These are phyloP conservation scores for Ptychoptera albimana DNA, from an alignment of 2,888 invertebrate species.

Conservation along the genomic window DNA sequence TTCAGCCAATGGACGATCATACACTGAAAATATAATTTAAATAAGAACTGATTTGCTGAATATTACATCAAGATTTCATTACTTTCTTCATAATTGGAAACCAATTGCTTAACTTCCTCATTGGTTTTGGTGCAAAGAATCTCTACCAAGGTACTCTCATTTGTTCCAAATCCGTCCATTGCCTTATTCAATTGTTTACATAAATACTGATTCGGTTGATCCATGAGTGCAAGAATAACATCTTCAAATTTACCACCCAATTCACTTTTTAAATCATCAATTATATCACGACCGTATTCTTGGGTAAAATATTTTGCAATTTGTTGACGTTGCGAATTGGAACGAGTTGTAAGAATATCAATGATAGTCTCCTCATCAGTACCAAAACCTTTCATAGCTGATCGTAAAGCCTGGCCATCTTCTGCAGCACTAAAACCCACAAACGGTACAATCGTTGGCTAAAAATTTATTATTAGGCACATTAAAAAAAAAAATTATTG, in stretches of 20 bases:
- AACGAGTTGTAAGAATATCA: conserved; percentile 47
- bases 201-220: conserved; percentile 47
- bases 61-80: too few species aligned
- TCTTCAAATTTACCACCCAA: conserved; percentile 60
- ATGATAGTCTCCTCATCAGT: conserved; percentile 60
- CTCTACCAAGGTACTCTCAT: conserved; percentile 56
- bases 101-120: conserved; percentile 43
- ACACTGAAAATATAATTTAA: conserved; percentile 24
- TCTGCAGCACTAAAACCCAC: conserved; percentile 42
- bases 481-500: too few species aligned
- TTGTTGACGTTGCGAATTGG: conserved; percentile 52
- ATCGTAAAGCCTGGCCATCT: conserved; percentile 44
- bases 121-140: conserved; percentile 54
- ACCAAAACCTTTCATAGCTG: conserved; percentile 54
- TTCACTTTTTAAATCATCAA: conserved; percentile 53
- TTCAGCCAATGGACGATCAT: conserved; percentile 48
- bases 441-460: conserved; percentile 40
- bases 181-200: conserved; percentile 55
- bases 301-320: conserved; percentile 45
- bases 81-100: conserved; percentile 39
- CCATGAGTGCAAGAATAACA: conserved; percentile 52
- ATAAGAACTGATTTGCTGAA: too few species aligned
- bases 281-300: conserved; percentile 40
- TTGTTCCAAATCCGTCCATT: conserved; percentile 58
- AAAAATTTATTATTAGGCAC: too few species aligned